Base-by-base conservation (phyloP, 2,888 invertebrate species). In the Tridacna crocea region DNA sequence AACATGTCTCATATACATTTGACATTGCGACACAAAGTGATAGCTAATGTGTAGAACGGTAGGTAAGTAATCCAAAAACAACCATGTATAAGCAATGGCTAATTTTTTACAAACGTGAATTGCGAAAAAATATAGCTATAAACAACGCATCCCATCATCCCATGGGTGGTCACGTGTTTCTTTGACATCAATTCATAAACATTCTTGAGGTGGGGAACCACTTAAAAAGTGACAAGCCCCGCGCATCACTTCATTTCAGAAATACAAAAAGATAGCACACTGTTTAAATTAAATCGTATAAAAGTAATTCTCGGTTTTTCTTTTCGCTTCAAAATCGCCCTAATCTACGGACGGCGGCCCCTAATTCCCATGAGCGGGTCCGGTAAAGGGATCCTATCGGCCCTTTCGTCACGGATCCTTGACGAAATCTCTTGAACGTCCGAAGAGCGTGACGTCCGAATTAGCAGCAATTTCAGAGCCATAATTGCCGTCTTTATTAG, bases 401-500 rank as follows among this genome's bases (percentile, higher is more conserved):
- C n/a, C 63, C 72, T 10, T 61, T 13, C 48, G 79, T 75, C 72
- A 79, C 51, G 85, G 66, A 24, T 80, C 80, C 74, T 36, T 82
- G 82, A 36, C 75, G 66, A 68, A 70, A 72, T 58, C 79, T 75
- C 75, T 77, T 83, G 86, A 82, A 82, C 66, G 47, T 65, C 65
- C 63, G 58, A 63, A 80, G 58, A 68, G 73, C 87, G 72, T 87
- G 87, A 87, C 87, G 82, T 58, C 63, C 66, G 80, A 82, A 87
- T 87, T 87, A 82, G 80, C 79, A 75, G 55, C 73, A 79, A 87
- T 87, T 84, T 84, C 80, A 58, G 63, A 79, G 80, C 80, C 48
- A 55, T 70, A 72, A 82, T 77, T 80, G 84, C 51, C 77, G 81
- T 72, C 82, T 80, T 84, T 84, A 87, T 82, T 82, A 66, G 74